phyloP scores from a whole-genome alignment of 2,888 invertebrate genomes.

The Tanytarsus gracilentus region DNA sequence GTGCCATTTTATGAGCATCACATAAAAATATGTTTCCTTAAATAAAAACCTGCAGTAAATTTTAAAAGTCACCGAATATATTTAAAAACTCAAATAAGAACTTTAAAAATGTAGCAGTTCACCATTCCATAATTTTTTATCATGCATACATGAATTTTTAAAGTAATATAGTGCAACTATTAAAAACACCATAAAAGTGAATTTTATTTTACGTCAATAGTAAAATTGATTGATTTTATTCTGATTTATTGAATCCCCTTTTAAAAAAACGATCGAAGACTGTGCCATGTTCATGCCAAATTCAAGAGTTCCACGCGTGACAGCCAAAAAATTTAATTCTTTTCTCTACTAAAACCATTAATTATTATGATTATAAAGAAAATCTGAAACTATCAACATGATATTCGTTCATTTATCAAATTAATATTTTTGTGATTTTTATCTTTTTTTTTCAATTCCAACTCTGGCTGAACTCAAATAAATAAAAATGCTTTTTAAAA shows the following conservation, averaged over 20 bases:
- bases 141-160: too few relatives aligned
- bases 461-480: not conserved
- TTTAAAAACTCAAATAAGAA: too few relatives aligned
- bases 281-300: not conserved
- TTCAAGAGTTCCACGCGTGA: not conserved
- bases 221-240: not conserved
- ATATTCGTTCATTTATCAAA: too few relatives aligned
- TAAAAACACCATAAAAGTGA: too few relatives aligned
- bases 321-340: not conserved
- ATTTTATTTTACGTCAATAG: not conserved
- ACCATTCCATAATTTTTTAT: too few relatives aligned
- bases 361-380: not conserved
- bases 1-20: too few relatives aligned
- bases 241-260: not conserved
- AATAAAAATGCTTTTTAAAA: conserved; percentile 5
- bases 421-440: too few relatives aligned
- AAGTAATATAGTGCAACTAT: too few relatives aligned
- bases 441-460: not conserved
- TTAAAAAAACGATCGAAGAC: not conserved
- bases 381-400: not conserved
- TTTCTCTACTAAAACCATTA: not conserved
- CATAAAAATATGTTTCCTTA: too few relatives aligned
- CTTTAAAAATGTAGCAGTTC: too few relatives aligned
- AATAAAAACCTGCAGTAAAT: too few relatives aligned
- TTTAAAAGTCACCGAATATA: too few relatives aligned